Percentiles rank a stretch among this genome's conserved stretches.
phyloP scores from a whole-genome alignment of 2,888 invertebrate species.

The Orchesellides sinensis region DNA sequence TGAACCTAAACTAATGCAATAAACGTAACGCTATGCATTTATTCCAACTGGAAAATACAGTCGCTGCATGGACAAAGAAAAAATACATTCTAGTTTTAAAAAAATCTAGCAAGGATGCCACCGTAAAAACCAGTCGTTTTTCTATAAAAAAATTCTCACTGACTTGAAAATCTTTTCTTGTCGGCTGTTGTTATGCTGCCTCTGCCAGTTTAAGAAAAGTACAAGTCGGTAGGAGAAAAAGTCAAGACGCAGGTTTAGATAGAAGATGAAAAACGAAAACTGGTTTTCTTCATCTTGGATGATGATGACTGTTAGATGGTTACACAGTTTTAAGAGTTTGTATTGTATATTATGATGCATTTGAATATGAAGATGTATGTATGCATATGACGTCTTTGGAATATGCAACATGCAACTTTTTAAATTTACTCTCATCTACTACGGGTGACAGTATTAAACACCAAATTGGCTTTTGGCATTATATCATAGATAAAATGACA shows the following conservation, averaged over 20 bases:
- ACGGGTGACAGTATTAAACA: too few species aligned
- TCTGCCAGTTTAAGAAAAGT: background rate
- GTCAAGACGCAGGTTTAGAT: background rate
- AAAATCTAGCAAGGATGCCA: background rate
- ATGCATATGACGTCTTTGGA: too few species aligned
- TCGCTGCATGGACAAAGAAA: background rate
- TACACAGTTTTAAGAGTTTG: too few species aligned
- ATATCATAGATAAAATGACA: too few species aligned
- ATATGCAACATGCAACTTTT: too few species aligned
- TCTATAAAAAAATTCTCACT: background rate
- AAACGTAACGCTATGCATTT: background rate
- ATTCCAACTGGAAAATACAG: constrained; percentile 3
- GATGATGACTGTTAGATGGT: too few species aligned
- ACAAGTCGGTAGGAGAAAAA: background rate
- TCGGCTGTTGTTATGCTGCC: background rate
- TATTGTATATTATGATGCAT: too few species aligned
- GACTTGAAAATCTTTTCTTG: background rate
- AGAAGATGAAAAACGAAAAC: background rate
- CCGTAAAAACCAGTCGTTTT: background rate
- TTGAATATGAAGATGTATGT: too few species aligned
- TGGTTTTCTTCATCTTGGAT: background rate
- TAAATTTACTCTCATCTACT: too few species aligned
- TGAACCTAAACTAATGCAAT: background rate
- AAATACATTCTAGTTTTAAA: background rate
- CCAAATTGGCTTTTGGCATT: too few species aligned